These are phyloP conservation scores for Epicauta chinensis DNA, from an alignment of 1,140 invertebrate genomes.

Conservation along the genomic window DNA sequence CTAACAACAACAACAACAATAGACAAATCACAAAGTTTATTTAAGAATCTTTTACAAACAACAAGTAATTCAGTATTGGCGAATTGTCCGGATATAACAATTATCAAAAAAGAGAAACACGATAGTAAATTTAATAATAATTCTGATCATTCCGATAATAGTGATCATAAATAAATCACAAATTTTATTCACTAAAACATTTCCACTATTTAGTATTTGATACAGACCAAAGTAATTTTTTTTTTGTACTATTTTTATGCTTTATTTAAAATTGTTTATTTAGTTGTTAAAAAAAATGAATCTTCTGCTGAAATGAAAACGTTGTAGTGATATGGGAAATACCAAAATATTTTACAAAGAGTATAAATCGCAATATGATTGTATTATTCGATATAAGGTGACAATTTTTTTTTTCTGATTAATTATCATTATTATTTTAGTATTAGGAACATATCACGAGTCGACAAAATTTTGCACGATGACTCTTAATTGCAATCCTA, in stretches of 20 bases:
- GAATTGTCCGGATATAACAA: conserved; percentile 57
- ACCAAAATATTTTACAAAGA: no score
- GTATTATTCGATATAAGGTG: no score
- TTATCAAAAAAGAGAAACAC: conserved; percentile 53
- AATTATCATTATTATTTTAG: no score
- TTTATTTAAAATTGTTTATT: background rate
- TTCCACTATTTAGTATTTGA: conserved; percentile 41
- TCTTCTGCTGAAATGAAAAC: no score
- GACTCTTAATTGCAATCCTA: no score
- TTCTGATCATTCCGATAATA: conserved; percentile 40
- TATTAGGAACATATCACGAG: no score
- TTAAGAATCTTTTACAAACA: conserved; percentile 25
- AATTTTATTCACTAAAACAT: conserved; percentile 13
- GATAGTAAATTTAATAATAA: conserved; percentile 46
- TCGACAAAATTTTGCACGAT: no score
- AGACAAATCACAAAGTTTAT: conserved; percentile 20
- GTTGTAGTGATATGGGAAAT: no score
- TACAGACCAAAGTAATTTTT: conserved; percentile 43
- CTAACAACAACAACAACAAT: conserved; percentile 28
- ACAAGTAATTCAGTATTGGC: conserved; percentile 46
- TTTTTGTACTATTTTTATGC: background rate
- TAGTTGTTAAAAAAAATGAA: no score
- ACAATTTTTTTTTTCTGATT: no score
- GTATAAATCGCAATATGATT: no score
- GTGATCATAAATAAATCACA: conserved; percentile 23